phyloP scores from a whole-genome alignment of 2,888 invertebrate species.

The Hyppa rectilinea region DNA sequence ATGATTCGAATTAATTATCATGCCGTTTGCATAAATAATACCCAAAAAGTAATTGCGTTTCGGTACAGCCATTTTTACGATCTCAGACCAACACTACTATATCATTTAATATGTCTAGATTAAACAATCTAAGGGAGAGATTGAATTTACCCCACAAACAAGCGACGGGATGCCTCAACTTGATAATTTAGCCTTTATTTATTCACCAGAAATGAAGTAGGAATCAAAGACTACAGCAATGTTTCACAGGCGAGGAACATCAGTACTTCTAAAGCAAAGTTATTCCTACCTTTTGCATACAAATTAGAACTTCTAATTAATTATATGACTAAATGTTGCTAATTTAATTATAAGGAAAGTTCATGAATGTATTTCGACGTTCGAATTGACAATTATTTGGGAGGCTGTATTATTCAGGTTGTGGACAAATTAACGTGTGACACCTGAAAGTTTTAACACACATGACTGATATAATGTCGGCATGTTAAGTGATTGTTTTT shows the following conservation, averaged over 20 bases:
- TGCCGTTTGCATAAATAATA: not conserved
- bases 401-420: slow-evolving; percentile 36
- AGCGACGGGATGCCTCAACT: slow-evolving; percentile 66
- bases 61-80: slow-evolving; percentile 8
- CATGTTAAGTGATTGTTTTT: not conserved
- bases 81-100: slow-evolving; percentile 22
- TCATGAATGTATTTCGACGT: slow-evolving; percentile 64
- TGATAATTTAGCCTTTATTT: slow-evolving; percentile 75
- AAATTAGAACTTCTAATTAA: slow-evolving; percentile 73
- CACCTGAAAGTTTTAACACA: slow-evolving; percentile 18
- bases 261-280: slow-evolving; percentile 49
- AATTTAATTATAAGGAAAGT: slow-evolving; percentile 69
- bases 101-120: slow-evolving; percentile 71
- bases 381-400: slow-evolving; percentile 59
- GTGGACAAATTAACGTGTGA: slow-evolving; percentile 42
- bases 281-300: slow-evolving; percentile 65
- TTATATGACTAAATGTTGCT: slow-evolving; percentile 67
- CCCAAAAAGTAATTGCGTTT: slow-evolving; percentile 7
- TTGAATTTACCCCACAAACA: slow-evolving; percentile 81
- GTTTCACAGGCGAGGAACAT: slow-evolving; percentile 40
- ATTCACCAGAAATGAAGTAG: slow-evolving; percentile 61
- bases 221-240: slow-evolving; percentile 56
- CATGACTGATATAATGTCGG: not conserved
- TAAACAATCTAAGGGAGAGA: slow-evolving; percentile 78
- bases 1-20: not conserved